A percentile compares a stretch with the other conserved stretches of the same genome.
Evolutionary conservation across 2,113 vertebrate species (phyloP).

Genomic region (Notarius quadriscutis): DNA sequence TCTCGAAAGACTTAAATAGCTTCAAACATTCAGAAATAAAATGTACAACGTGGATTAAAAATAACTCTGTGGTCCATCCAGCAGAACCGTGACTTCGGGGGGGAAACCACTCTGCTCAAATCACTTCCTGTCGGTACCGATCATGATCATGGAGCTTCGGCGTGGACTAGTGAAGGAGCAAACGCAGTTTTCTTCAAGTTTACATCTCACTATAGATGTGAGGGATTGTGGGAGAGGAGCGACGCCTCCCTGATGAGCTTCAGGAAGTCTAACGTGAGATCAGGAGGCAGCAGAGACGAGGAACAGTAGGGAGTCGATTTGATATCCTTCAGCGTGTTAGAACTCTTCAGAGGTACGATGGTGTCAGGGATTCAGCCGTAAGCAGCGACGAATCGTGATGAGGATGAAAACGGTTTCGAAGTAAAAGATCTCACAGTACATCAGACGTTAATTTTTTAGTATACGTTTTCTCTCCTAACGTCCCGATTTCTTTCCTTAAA

Average conservation of each 20-base stretch:
- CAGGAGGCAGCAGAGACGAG: conserved; percentile 43
- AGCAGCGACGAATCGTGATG: not conserved
- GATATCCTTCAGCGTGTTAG: not conserved
- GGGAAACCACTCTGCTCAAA: not conserved
- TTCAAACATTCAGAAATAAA: conserved; percentile 71
- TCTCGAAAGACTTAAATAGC: conserved; percentile 72
- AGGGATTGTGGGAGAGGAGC: conserved; percentile 34
- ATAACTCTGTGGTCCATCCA: conserved; percentile 53
- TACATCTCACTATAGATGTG: not conserved
- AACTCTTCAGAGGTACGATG: conserved; percentile 1
- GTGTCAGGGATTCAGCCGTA: not conserved
- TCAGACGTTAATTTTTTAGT: conserved; percentile 53
- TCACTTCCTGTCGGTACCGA: not conserved
- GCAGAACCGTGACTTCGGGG: conserved; percentile 27
- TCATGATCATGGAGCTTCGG: not conserved
- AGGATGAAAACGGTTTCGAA: not conserved
- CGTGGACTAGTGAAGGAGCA: not conserved
- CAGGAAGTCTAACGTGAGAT: conserved; percentile 25
- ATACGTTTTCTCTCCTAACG: conserved; percentile 61
- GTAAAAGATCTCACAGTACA: conserved; percentile 57
- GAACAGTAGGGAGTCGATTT: conserved; percentile 25
- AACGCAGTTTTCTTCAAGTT: not conserved
- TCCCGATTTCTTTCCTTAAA: conserved; percentile 60
- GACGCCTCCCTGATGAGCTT: conserved; percentile 29
- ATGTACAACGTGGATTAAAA: conserved; percentile 66